Evolutionary conservation across 2,113 vertebrate genomes (phyloP), one percentile per base, ranked within the genome.

Genomic region (Sebastes schlegelii): DNA sequence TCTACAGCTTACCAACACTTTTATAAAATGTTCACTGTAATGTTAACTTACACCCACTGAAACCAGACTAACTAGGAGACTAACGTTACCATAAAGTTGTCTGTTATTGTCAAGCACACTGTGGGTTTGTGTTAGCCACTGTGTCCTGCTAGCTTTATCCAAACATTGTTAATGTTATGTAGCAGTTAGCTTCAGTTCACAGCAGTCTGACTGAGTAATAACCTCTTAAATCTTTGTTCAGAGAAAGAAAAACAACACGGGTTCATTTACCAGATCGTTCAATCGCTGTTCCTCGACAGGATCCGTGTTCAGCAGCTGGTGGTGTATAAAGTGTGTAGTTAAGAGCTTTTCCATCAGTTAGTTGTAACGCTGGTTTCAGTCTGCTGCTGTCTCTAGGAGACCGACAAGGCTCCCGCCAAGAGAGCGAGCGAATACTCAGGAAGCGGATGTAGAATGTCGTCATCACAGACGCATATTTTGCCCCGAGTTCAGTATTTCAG

Each of bases 391-490:
- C 23, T 40, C 2, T 23, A 8, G 5, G 34, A 17, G 8, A 8
- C 5, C 0, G 14, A 81, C 82, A 86, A 88, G 69, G 84, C 76
- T 85, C 89, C 88, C 93, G 93, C 93, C 92, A 94, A 93, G 14
- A 74, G 48, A 48, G 26, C 16, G 43, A 77, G 77, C 19, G 9
- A 46, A 49, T 23, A 70, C 48, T 5, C 57, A 21, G 43, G 26
- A 66, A 82, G 10, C 86, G 89, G 93, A 94, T 54, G 85, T 82
- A 48, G 83, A 84, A 77, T 78, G 42, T 46, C 63, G 84, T 89
- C 79, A 82, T 0, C 7, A 1, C 1, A 52, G 0, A 16, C 26
- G 26, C 26, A 55, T 2, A 0, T 0, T 7, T 0, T 14, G 21
- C 69, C 88, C 89, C 60, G 55, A 16, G 14, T 17, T 45, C 9